Percentiles rank a stretch among this genome's conserved stretches.
Conservation (phyloP, 37 sponge, comb jelly and placozoan species). For the Tethya wilhelma region DNA sequence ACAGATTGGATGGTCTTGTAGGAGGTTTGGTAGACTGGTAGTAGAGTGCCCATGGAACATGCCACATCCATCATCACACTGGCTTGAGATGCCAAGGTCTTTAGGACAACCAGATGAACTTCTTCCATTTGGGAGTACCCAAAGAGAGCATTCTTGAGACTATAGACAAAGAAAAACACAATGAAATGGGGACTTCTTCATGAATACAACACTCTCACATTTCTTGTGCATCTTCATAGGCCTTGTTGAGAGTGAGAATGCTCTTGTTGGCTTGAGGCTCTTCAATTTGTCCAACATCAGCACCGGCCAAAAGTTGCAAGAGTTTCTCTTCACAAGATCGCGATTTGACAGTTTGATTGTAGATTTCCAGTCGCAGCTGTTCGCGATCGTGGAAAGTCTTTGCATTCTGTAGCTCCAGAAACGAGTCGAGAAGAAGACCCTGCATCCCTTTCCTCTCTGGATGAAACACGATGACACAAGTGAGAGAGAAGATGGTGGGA, state of each 20-base stretch:
- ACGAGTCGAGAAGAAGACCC: conserved; percentile 51
- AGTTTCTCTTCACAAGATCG: conserved; percentile 43
- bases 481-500: background rate
- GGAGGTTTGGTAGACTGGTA: conserved; percentile 49
- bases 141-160: conserved; percentile 7
- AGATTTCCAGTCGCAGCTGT: conserved; percentile 40
- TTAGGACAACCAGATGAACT: conserved; percentile 23
- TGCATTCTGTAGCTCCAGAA: conserved; percentile 52
- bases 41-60: conserved; percentile 39
- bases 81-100: conserved; percentile 48
- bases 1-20: conserved; percentile 30
- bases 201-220: conserved; percentile 23
- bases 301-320: conserved; percentile 38
- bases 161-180: background rate
- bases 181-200: background rate
- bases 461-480: conserved; percentile 45
- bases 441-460: conserved; percentile 62
- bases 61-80: conserved; percentile 48
- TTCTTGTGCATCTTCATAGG: conserved; percentile 52
- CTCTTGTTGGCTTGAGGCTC: conserved; percentile 36
- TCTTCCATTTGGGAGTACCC: conserved; percentile 17
- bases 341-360: conserved; percentile 39
- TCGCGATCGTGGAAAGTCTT: conserved; percentile 62
- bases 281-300: conserved; percentile 25
- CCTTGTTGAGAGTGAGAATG: conserved; percentile 42